These are phyloP conservation scores for Caerostris darwini DNA, from an alignment of 1,140 invertebrate genomes.

Conservation along the genomic window DNA sequence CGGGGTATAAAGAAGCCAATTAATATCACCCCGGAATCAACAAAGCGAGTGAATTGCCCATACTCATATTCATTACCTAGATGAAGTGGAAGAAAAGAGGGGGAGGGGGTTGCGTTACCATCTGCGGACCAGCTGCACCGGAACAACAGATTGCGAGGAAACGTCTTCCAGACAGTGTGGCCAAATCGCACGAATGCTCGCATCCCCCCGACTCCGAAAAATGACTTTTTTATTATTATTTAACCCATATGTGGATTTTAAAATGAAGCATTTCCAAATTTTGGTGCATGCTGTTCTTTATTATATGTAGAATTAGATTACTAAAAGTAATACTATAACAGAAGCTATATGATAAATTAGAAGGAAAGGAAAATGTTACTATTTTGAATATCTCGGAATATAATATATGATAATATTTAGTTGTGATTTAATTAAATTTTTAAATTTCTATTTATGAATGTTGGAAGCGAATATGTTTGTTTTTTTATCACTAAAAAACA, in stretches of 20 bases:
- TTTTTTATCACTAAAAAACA: no score
- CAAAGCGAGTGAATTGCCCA: conserved; percentile 12
- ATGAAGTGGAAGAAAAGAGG: conserved; percentile 25
- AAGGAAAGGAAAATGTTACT: no score
- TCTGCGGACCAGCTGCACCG: conserved; percentile 67
- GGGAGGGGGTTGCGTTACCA: conserved; percentile 29
- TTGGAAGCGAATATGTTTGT: no score
- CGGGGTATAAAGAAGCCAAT: conserved; percentile 27
- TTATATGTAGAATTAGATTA: no score
- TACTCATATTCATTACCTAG: conserved; percentile 58
- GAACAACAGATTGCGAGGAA: conserved; percentile 74
- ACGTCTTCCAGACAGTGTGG: conserved; percentile 45
- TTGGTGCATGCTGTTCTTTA: no score
- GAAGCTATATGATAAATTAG: no score
- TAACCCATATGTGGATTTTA: background rate
- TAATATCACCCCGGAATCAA: conserved; percentile 25
- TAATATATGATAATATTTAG: no score
- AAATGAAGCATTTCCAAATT: no score
- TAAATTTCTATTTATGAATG: no score
- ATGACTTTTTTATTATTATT: background rate
- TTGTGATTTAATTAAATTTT: no score
- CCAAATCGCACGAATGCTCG: background rate
- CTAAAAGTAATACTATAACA: no score
- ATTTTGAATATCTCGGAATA: no score
- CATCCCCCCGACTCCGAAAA: background rate